Percentiles rank a stretch among this genome's conserved stretches.
Evolutionary conservation across 2,888 invertebrate genomes (phyloP).

Genomic region (Andrena fulva): DNA sequence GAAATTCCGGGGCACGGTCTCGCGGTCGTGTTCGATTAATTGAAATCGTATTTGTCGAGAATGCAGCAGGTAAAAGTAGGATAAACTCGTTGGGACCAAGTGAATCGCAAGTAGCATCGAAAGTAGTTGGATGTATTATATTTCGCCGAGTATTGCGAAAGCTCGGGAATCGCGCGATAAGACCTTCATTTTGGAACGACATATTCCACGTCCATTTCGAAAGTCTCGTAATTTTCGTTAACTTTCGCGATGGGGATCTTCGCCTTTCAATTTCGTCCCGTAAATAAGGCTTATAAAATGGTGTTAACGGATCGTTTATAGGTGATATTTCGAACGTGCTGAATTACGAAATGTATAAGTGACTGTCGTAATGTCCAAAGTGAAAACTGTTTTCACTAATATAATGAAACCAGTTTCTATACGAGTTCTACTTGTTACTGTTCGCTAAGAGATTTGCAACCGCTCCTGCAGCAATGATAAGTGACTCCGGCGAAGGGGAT

Average conservation of each 20-base stretch:
- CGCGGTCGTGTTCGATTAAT: conserved; percentile 41
- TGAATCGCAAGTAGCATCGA: neutral
- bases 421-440: conserved; percentile 24
- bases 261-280: no score
- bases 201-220: neutral
- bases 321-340: conserved; percentile 5
- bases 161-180: no score
- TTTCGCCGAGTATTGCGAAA: no score
- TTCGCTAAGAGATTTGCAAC: conserved; percentile 10
- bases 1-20: conserved; percentile 41
- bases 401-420: conserved; percentile 49
- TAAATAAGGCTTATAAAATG: neutral
- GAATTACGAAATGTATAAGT: conserved; percentile 31
- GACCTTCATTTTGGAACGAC: no score
- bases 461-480: neutral
- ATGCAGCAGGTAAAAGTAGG: conserved; percentile 3
- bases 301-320: neutral
- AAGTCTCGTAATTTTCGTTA: neutral
- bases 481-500: conserved; percentile 7
- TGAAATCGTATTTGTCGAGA: conserved; percentile 43
- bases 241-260: neutral
- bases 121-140: neutral
- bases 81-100: neutral
- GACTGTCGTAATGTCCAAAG: neutral
- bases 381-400: conserved; percentile 51